These are phyloP conservation scores for Pseudomyrmex gracilis DNA, from an alignment of 1,140 invertebrate genomes.

Conservation along the genomic window DNA sequence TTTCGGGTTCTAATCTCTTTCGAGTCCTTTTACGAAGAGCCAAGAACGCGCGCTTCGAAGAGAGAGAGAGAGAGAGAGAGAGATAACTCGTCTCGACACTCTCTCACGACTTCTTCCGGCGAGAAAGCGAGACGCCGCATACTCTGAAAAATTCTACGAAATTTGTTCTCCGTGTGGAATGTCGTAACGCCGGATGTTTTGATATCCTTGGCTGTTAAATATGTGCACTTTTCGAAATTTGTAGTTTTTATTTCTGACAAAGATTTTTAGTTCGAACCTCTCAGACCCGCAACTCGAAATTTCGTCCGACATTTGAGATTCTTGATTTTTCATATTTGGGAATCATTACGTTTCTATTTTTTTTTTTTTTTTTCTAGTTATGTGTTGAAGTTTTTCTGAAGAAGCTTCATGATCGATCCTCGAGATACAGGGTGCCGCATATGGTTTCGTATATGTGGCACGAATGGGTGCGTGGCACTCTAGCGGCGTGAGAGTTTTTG, in stretches of 20 bases:
- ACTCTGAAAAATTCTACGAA: neutral
- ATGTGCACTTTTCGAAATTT: neutral
- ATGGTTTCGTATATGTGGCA: constrained; percentile 72
- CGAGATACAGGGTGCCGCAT: constrained; percentile 61
- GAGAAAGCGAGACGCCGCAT: constrained; percentile 46
- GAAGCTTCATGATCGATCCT: too few species aligned
- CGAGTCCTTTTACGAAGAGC: constrained; percentile 47
- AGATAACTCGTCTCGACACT: neutral
- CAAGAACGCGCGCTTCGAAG: neutral
- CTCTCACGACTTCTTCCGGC: constrained; percentile 57
- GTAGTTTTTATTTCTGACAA: neutral
- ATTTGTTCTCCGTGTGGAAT: constrained; percentile 52
- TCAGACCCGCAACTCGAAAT: neutral
- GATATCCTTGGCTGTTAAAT: constrained; percentile 4
- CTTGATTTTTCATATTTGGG: neutral
- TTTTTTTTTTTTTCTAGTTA: too few species aligned
- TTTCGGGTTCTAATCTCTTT: constrained; percentile 67
- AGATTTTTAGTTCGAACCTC: too few species aligned
- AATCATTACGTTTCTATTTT: neutral
- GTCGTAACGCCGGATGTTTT: constrained; percentile 35
- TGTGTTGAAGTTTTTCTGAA: neutral
- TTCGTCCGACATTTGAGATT: neutral
- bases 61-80: neutral
- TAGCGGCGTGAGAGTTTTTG: constrained; percentile 70
- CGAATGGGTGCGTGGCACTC: constrained; percentile 75